Evolutionary conservation across 2,113 vertebrate genomes (phyloP), one percentile per base, ranked within the genome.

Genomic region (Theristicus caerulescens): DNA sequence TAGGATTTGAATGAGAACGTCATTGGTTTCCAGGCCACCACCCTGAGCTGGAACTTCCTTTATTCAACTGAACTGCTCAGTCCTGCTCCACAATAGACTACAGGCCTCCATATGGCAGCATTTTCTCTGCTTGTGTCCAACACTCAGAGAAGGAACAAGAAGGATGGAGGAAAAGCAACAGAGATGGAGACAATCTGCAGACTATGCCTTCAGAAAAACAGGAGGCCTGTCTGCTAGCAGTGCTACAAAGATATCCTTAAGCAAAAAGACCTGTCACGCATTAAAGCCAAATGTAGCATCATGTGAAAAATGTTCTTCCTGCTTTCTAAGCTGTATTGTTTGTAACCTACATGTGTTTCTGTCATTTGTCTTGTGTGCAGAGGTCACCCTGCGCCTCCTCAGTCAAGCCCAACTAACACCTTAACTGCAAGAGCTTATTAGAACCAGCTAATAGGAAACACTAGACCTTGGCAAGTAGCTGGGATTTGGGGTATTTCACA

Each of bases 11-110:
- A 65, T 9, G 10, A 93, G 93, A 97, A 9, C 90, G 81, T 87
- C 97, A 79, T 6, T 86, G 93, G 90, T 98, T 98, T 78, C 97
- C 67, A 11, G 96, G 95, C 78, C 98, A 97, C 82, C 96, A 97
- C 40, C 90, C 96, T 42, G 98, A 98, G 72, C 24, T 98, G 86
- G 95, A 96, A n/a, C 73, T 77, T 59, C 78, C 88, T 87, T 82
- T 6, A 4, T 86, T 82, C 81, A 98, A 95, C 82, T 51, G 86
- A 79, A 51, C 79, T 61, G 93, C 86, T 47, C 95, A 69, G n/a
- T 95, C 95, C 69, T 96, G 84, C 74, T 97, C 82, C 21, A 91
- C 84, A 76, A 82, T 29, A 29, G 96, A 93, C 71, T 96, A 94
- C 69, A 84, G 81, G 49, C 73, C 95, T 61, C 93, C 93, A 36